Base-by-base conservation (phyloP, 2,797 vertebrate species). In the Odontamblyopus rebecca region DNA sequence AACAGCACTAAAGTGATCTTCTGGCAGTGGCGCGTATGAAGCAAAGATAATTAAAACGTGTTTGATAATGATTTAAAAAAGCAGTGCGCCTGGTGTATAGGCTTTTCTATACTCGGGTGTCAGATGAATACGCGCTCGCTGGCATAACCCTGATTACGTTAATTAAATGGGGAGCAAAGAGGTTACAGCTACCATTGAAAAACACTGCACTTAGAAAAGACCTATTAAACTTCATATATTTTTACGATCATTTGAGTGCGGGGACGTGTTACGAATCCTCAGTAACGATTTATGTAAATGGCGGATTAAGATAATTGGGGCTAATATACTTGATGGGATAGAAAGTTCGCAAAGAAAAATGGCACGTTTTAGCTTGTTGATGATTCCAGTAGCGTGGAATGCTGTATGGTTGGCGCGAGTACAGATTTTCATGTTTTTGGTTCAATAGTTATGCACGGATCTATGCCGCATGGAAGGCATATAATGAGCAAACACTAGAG, bases 281-380 rank as follows among this genome's bases (percentile, higher is more conserved):
- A 80, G 79, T 79, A 85, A 86, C 73, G 79, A 82, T 61, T 74
- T 68, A 80, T 65, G 82, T 83, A 79, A 62, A 65, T 30, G 59
- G 71, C 70, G 81, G 79, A 84, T 88, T 84, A 77, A 69, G 70
- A 67, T 84, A 88, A 91, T 86, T 82, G 82, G 67, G 84, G 85
- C 71, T 83, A 85, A 88, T 83, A 80, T 75, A 79, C 76, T 84
- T 88, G 80, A 85, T 78, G 78, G 84, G 82, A 89, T 90, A 85
- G 13, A 80, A 85, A 87, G 70, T 79, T 80, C 69, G 72, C 71
- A 38, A 75, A 76, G 77, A 26, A 19, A 69, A 69, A 44, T 15
- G 38, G 84, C 78, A 76, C 41, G 63, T 80, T 78, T 77, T 77
- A 78, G 79, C 68, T 15, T 68, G 79, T 80, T 75, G 79, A 83